Conservation (phyloP, 2,113 vertebrate species). For the Oplegnathus fasciatus region DNA sequence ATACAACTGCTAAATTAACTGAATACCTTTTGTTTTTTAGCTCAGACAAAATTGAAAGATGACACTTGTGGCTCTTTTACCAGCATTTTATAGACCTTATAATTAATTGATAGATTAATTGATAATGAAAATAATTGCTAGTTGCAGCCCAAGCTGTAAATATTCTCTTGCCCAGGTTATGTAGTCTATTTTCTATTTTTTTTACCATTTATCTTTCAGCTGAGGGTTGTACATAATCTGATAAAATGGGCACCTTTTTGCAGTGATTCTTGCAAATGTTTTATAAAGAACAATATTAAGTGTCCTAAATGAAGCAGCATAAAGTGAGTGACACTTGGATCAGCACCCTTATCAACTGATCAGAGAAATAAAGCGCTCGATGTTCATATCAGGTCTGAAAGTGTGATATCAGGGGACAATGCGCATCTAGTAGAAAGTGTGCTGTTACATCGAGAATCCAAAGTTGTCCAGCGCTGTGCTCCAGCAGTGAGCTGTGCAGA, state of each 20-base stretch:
- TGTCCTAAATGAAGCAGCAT: background rate
- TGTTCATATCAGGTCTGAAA: slow-evolving; percentile 5
- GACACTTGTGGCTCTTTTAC: background rate
- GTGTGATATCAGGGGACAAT: background rate
- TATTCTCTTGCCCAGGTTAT: background rate
- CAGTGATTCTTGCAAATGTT: background rate
- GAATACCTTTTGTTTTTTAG: background rate
- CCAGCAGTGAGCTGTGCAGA: slow-evolving; percentile 49
- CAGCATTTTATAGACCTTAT: background rate
- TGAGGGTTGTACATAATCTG: background rate
- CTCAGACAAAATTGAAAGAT: background rate
- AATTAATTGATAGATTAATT: background rate
- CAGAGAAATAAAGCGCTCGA: background rate
- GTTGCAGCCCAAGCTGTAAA: background rate
- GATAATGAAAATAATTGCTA: background rate
- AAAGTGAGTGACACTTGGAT: slow-evolving; percentile 1
- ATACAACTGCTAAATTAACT: background rate
- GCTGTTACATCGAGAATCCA: slow-evolving; percentile 42
- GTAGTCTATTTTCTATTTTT: background rate
- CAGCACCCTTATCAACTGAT: background rate
- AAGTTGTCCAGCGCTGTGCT: slow-evolving; percentile 38
- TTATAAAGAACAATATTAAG: background rate
- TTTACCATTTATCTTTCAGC: background rate
- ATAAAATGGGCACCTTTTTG: background rate
- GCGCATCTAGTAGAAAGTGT: slow-evolving; percentile 24